Conservation (phyloP, 2,113 vertebrate species). For the Gadus macrocephalus region DNA sequence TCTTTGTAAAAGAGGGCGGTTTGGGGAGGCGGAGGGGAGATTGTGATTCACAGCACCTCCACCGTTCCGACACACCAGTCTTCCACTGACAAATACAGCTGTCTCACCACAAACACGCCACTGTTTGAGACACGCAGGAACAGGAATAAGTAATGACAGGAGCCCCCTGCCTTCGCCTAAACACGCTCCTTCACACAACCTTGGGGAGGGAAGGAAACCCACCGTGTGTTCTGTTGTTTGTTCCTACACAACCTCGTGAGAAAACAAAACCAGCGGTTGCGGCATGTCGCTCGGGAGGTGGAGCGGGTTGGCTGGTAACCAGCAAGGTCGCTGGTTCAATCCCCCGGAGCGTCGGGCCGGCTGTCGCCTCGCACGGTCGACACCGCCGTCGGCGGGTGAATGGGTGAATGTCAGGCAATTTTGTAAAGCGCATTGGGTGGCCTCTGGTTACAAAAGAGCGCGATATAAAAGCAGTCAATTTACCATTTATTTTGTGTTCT, state of each 20-base stretch:
- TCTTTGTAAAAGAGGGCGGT: too few species aligned
- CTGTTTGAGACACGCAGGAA: slow-evolving; percentile 50
- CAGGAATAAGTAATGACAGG: slow-evolving; percentile 51
- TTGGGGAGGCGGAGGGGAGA: slow-evolving; percentile 14
- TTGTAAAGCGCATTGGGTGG: too few species aligned
- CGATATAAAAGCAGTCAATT: too few species aligned
- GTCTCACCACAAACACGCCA: slow-evolving; percentile 37
- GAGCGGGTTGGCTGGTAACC: too few species aligned
- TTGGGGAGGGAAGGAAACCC: background rate
- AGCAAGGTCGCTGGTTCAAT: too few species aligned
- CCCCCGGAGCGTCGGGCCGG: too few species aligned
- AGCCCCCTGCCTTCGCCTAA: slow-evolving; percentile 11
- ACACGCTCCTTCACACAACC: slow-evolving; percentile 41
- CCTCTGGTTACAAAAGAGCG: too few species aligned
- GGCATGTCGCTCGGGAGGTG: too few species aligned
- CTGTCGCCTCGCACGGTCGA: too few species aligned
- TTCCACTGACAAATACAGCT: slow-evolving; percentile 51
- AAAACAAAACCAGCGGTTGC: background rate
- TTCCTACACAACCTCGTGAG: background rate
- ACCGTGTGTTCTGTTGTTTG: slow-evolving; percentile 2
- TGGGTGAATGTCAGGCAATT: too few species aligned
- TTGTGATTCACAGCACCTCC: slow-evolving; percentile 27
- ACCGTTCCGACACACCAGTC: slow-evolving; percentile 24
- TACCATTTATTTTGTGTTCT: background rate
- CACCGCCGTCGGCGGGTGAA: too few species aligned